These are phyloP conservation scores for Pantherophis vulpinus DNA, from an alignment of 2,797 vertebrate species.

Conservation along the genomic window DNA sequence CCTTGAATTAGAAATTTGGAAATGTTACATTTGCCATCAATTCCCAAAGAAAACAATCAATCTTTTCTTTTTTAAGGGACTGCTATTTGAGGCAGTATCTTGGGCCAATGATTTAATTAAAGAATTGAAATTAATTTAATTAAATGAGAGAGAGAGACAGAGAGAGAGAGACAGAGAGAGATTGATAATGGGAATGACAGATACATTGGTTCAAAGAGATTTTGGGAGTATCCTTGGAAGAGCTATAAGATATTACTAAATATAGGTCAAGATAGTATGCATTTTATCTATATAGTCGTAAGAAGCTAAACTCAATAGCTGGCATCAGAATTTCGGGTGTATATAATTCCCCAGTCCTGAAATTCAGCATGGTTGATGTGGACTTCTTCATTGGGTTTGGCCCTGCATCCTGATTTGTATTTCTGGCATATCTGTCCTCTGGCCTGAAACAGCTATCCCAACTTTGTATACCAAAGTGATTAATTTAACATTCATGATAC, in stretches of 20 bases:
- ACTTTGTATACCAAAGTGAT: not conserved
- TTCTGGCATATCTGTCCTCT: not conserved
- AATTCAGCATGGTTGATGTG: not conserved
- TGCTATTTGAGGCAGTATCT: not conserved
- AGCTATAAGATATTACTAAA: not conserved
- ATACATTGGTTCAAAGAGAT: not conserved
- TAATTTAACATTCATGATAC: not conserved
- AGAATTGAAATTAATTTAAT: not conserved
- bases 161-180: too few relatives aligned
- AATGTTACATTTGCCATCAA: not conserved
- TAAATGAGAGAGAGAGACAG: too few relatives aligned
- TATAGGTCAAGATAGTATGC: not conserved
- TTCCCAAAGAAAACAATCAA: not conserved
- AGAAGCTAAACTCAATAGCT: not conserved
- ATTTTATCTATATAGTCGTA: not conserved
- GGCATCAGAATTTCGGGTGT: not conserved
- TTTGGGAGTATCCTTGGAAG: not conserved
- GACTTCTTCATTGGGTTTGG: not conserved
- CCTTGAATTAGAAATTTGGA: not conserved
- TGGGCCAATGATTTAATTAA: not conserved
- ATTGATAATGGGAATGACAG: not conserved
- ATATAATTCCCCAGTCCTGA: not conserved
- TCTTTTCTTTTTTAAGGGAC: not conserved
- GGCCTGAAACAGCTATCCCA: not conserved
- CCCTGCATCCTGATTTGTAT: not conserved